Conservation (phyloP, 2,797 vertebrate species). For the Spinibarbus caldwelli region DNA sequence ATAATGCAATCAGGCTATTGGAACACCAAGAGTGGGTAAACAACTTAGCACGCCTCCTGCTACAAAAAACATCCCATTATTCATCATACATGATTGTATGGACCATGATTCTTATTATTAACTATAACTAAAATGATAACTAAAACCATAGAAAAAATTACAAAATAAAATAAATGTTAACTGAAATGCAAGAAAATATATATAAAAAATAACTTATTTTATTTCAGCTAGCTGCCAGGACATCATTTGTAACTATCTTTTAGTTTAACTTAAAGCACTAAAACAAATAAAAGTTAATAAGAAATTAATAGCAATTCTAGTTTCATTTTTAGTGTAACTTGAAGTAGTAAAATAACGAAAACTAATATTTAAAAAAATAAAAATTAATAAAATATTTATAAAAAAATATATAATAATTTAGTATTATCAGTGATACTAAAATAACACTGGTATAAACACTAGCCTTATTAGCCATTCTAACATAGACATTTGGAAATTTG, state of each 20-base stretch:
- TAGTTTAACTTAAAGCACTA: no score
- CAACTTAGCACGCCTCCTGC: conserved; percentile 53
- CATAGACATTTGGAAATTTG: neutral
- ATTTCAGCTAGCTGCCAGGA: no score
- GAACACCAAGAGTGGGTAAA: conserved; percentile 53
- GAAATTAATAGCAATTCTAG: no score
- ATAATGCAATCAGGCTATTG: conserved; percentile 59
- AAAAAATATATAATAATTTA: no score
- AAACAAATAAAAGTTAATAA: no score
- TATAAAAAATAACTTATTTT: no score
- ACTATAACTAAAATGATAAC: neutral
- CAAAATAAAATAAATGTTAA: neutral
- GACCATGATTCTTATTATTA: neutral
- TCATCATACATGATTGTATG: conserved; percentile 1
- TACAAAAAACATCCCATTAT: conserved; percentile 38
- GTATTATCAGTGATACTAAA: no score
- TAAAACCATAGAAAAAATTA: neutral
- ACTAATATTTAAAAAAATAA: no score
- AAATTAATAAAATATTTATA: no score
- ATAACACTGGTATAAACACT: neutral
- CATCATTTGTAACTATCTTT: no score
- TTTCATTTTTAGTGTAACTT: no score
- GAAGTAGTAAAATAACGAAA: no score
- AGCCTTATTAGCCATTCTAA: neutral
- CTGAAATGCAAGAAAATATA: neutral